Conservation (phyloP, 1,140 invertebrate species). For the Macrobrachium nipponense region DNA sequence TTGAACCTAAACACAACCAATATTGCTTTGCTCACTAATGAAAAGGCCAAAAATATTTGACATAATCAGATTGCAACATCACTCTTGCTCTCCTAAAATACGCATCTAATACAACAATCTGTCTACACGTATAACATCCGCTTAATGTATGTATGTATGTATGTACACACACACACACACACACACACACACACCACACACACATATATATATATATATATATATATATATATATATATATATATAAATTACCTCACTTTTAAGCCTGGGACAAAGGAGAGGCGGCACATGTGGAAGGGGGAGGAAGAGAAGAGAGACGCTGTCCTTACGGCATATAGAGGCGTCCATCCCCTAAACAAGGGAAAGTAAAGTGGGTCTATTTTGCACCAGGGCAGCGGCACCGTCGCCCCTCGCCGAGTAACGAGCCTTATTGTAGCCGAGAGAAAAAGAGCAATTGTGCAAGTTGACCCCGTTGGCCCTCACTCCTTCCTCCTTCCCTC, state of each 20-base stretch:
- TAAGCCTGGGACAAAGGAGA: background rate
- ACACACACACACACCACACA: background rate
- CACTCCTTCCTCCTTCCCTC: too few relatives aligned
- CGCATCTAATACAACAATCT: too few relatives aligned
- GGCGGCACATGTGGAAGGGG: background rate
- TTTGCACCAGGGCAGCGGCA: too few relatives aligned
- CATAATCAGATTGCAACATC: too few relatives aligned
- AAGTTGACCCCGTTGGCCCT: conserved; percentile 20
- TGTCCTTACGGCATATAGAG: conserved; percentile 1
- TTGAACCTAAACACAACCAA: too few relatives aligned
- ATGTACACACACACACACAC: background rate
- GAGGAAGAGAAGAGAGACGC: background rate
- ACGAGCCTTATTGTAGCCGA: conserved; percentile 23
- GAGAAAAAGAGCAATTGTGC: conserved; percentile 45
- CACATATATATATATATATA: background rate
- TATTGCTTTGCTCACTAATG: too few relatives aligned
- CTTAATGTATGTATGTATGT: too few relatives aligned
- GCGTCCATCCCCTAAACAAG: background rate
- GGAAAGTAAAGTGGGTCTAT: too few relatives aligned
- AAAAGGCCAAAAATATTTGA: too few relatives aligned
- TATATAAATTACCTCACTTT: background rate
- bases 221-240: background rate
- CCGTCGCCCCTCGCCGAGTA: too few relatives aligned
- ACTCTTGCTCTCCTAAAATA: too few relatives aligned
- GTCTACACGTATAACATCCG: too few relatives aligned